These are phyloP conservation scores for Antechinus flavipes DNA, from an alignment of 2,113 vertebrate genomes.

Conservation along the genomic window DNA sequence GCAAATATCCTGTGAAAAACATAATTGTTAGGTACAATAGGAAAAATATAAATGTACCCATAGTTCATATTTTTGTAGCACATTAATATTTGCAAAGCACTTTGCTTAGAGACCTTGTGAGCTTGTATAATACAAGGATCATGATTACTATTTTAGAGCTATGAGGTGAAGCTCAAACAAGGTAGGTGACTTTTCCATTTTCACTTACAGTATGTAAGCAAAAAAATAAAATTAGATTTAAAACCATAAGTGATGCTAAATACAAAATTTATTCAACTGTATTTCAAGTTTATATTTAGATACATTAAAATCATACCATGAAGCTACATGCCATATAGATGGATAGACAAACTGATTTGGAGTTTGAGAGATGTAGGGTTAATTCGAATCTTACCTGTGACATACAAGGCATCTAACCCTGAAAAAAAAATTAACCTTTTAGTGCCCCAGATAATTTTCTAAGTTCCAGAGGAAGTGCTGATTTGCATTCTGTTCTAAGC, in stretches of 20 bases:
- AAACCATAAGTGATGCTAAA: not conserved
- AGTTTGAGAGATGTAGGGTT: not conserved
- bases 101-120: no score
- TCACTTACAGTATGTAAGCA: not conserved
- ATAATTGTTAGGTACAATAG: no score
- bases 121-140: no score
- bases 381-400: not conserved
- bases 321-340: not conserved
- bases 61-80: no score
- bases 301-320: not conserved
- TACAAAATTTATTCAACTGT: not conserved
- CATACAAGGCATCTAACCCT: not conserved
- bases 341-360: not conserved
- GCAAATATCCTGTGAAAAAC: no score
- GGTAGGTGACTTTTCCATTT: not conserved
- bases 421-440: not conserved
- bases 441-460: not conserved
- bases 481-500: slow-evolving; percentile 8
- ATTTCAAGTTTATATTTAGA: not conserved
- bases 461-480: not conserved
- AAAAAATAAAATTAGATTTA: not conserved
- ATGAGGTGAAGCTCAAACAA: not conserved
- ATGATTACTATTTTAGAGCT: not conserved
- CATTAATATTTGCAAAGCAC: no score
- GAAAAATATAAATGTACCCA: no score